Evolutionary conservation across 2,797 vertebrate genomes (phyloP).

Genomic region (Sebastes flavidus): DNA sequence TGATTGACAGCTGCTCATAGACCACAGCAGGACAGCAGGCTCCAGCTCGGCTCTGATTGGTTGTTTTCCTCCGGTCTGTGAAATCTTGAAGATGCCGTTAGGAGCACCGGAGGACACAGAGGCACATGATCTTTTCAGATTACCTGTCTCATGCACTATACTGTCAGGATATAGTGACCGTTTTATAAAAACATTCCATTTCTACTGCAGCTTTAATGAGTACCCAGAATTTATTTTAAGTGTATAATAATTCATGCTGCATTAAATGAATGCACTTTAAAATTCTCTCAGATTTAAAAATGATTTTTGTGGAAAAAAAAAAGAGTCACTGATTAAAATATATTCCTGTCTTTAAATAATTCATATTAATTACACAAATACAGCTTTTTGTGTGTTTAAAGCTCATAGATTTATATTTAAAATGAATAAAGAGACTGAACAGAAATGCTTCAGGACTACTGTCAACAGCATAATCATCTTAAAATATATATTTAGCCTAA

Average conservation of each 20-base stretch:
- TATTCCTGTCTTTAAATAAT: slow-evolving; percentile 2
- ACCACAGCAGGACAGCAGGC: too few relatives aligned
- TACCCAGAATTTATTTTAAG: not conserved
- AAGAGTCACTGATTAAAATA: not conserved
- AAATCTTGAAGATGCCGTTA: too few relatives aligned
- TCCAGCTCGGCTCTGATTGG: too few relatives aligned
- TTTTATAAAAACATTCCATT: too few relatives aligned
- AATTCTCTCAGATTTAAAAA: not conserved
- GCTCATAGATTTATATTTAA: slow-evolving; percentile 15
- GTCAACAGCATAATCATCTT: not conserved
- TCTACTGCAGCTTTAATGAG: not conserved
- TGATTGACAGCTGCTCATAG: too few relatives aligned
- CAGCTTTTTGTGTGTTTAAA: slow-evolving; percentile 24
- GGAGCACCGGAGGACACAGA: too few relatives aligned
- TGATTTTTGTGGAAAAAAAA: not conserved
- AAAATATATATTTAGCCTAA: slow-evolving; percentile 11
- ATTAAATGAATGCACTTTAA: not conserved
- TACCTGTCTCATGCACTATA: too few relatives aligned
- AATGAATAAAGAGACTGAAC: not conserved
- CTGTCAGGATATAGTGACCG: too few relatives aligned
- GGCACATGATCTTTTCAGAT: too few relatives aligned
- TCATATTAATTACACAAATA: not conserved
- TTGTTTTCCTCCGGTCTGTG: too few relatives aligned
- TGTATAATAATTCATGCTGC: not conserved
- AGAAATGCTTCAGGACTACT: not conserved